These are phyloP conservation scores for Lamprotornis superbus DNA, from an alignment of 2,113 vertebrate species.

Conservation along the genomic window DNA sequence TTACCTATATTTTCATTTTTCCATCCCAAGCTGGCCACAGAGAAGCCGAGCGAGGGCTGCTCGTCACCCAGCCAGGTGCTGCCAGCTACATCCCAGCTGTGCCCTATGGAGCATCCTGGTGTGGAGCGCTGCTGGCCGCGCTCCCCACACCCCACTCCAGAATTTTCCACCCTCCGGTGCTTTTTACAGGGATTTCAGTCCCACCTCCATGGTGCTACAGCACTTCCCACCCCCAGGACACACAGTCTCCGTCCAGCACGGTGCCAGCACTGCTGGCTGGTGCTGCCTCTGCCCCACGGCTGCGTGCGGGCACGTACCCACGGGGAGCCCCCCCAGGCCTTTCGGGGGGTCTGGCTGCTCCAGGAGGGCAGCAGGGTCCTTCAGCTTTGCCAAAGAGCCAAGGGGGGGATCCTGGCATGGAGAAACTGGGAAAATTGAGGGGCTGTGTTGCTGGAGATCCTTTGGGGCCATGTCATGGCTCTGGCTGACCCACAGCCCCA, in stretches of 20 bases:
- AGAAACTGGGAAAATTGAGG: background rate
- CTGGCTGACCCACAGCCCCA: background rate
- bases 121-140: background rate
- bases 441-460: background rate
- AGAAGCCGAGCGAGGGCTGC: background rate
- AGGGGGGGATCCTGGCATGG: background rate
- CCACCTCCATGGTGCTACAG: background rate
- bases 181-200: background rate
- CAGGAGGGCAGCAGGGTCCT: background rate
- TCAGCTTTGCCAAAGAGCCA: constrained; percentile 56
- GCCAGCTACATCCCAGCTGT: background rate
- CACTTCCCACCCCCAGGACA: background rate
- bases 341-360: background rate
- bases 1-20: background rate
- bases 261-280: background rate
- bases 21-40: background rate
- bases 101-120: background rate
- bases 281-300: background rate
- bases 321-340: background rate
- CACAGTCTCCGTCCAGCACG: accelerated
- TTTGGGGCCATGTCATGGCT: background rate
- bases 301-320: background rate
- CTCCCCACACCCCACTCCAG: background rate
- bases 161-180: background rate
- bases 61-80: background rate